Evolutionary conservation across 2,888 invertebrate genomes (phyloP).

Genomic region (Hetaerina titia): DNA sequence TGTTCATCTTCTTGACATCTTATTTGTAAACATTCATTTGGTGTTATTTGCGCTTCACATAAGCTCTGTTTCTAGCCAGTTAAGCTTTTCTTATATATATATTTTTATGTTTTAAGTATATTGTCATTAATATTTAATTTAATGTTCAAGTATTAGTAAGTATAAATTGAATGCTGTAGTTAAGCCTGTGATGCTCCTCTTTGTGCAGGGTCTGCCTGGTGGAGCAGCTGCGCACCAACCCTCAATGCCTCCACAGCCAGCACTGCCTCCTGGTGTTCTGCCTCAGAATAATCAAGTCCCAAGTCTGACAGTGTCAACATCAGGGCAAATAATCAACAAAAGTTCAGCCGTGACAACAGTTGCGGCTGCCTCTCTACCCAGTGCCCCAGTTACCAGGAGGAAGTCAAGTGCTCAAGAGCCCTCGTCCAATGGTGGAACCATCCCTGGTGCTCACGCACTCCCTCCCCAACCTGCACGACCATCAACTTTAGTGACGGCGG

Average conservation of each 20-base stretch:
- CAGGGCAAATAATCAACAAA: conserved; percentile 71
- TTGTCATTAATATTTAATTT: not conserved
- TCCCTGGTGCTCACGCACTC: conserved; percentile 72
- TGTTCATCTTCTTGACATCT: no score
- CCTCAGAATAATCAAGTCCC: conserved; percentile 70
- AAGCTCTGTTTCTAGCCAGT: not conserved
- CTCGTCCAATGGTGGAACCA: conserved; percentile 51
- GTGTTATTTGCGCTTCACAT: not conserved
- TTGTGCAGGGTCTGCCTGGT: conserved; percentile 42
- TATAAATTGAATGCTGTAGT: not conserved
- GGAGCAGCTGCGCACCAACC: conserved; percentile 71
- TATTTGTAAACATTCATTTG: not conserved
- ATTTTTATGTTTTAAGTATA: not conserved
- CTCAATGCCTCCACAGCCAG: conserved; percentile 68
- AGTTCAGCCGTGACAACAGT: conserved; percentile 39
- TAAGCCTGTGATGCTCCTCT: not conserved
- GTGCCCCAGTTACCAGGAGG: conserved; percentile 73
- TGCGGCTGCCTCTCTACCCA: conserved; percentile 72
- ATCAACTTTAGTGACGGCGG: conserved; percentile 74
- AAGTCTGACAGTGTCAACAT: conserved; percentile 72
- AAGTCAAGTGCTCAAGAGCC: conserved; percentile 73
- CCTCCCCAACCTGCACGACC: conserved; percentile 74
- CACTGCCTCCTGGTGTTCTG: conserved; percentile 71
- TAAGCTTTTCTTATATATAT: not conserved
- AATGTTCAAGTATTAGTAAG: not conserved